Evolutionary conservation across 2,888 invertebrate species (phyloP).

Genomic region (Drosophila eohydei): DNA sequence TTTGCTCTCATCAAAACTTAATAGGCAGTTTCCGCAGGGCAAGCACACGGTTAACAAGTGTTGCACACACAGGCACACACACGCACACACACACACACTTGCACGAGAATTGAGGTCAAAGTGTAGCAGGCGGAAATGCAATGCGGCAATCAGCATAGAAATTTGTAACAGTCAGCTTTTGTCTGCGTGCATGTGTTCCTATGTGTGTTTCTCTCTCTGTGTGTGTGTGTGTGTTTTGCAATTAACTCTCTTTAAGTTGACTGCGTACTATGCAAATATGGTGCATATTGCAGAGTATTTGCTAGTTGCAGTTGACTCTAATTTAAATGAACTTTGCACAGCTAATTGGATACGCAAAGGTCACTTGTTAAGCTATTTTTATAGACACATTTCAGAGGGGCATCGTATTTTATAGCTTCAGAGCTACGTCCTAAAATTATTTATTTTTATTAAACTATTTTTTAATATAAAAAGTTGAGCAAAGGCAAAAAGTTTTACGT

Average conservation of each 20-base stretch:
- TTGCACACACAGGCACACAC: slow-evolving; percentile 30
- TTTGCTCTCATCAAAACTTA: slow-evolving; percentile 70
- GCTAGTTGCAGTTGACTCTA: not conserved
- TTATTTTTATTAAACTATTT: not conserved
- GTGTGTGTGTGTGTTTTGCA: slow-evolving; percentile 29
- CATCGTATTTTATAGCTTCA: not conserved
- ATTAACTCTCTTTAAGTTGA: slow-evolving; percentile 52
- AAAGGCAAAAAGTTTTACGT: not conserved
- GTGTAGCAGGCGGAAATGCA: slow-evolving; percentile 61
- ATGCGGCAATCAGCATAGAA: slow-evolving; percentile 65
- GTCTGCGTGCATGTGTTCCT: slow-evolving; percentile 6
- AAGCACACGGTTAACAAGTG: slow-evolving; percentile 64
- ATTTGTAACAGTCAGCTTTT: slow-evolving; percentile 52
- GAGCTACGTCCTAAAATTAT: not conserved
- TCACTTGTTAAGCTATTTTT: slow-evolving; percentile 2
- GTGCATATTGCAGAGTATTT: slow-evolving; percentile 23
- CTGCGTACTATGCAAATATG: slow-evolving; percentile 10
- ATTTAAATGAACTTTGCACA: slow-evolving; percentile 19
- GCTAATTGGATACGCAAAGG: slow-evolving; percentile 25
- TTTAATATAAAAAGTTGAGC: not conserved
- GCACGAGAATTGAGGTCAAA: slow-evolving; percentile 59
- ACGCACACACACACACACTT: slow-evolving; percentile 11
- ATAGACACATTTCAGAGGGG: not conserved
- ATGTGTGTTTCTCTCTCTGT: slow-evolving; percentile 1
- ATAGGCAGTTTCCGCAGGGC: slow-evolving; percentile 64